These are phyloP conservation scores for Aricia agestis DNA, from an alignment of 1,140 invertebrate genomes.

Conservation along the genomic window DNA sequence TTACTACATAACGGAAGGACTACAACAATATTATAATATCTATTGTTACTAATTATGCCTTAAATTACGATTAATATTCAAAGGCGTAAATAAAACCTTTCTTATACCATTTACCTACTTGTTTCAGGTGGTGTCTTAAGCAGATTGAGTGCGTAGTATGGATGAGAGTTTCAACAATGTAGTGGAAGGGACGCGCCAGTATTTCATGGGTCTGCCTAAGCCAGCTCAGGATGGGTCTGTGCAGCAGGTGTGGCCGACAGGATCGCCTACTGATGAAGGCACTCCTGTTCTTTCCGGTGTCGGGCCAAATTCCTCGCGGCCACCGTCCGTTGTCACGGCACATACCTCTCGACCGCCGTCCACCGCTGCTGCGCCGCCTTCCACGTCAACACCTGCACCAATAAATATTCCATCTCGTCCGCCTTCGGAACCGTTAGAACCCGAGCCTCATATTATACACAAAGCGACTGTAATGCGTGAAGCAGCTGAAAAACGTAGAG, in stretches of 20 bases:
- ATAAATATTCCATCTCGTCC: conserved; percentile 51
- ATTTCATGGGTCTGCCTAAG: conserved; percentile 85
- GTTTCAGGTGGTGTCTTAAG: conserved; percentile 53
- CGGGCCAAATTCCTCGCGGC: conserved; percentile 54
- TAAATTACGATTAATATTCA: too few species aligned
- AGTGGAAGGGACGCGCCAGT: conserved; percentile 86
- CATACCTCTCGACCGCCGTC: conserved; percentile 62
- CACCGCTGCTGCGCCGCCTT: conserved; percentile 60
- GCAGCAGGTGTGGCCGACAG: conserved; percentile 60
- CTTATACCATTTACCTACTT: conserved; percentile 15
- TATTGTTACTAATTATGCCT: too few species aligned
- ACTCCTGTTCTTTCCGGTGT: conserved; percentile 65
- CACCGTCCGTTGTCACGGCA: conserved; percentile 61
- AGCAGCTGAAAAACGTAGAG: conserved; percentile 69
- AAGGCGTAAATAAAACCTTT: too few species aligned
- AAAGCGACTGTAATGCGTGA: conserved; percentile 75
- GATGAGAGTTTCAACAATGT: conserved; percentile 86
- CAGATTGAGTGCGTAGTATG: conserved; percentile 73
- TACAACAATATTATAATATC: too few species aligned
- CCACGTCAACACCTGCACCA: conserved; percentile 44
- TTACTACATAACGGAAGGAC: too few species aligned
- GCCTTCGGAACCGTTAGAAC: conserved; percentile 66
- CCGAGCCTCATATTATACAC: conserved; percentile 68
- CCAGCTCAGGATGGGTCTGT: conserved; percentile 68
- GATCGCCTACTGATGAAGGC: conserved; percentile 59